Evolutionary conservation across 2,888 invertebrate species (phyloP).

Genomic region (Agrotis segetum): DNA sequence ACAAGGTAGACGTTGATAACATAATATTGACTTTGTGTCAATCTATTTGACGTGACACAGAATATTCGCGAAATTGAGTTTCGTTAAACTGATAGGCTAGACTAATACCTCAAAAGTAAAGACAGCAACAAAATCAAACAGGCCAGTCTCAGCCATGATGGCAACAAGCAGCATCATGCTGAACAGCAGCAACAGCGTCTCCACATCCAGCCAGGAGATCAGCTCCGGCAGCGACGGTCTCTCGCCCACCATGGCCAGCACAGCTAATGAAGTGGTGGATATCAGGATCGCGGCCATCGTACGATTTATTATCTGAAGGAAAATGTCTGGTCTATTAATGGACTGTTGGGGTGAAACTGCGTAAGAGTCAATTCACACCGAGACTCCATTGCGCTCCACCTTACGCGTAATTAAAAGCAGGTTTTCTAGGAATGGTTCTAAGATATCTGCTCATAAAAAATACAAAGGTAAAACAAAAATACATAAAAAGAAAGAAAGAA

Average conservation of each 20-base stretch:
- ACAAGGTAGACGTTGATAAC: not conserved
- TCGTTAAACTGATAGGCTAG: not conserved
- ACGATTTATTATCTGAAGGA: conserved; percentile 93
- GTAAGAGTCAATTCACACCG: no score
- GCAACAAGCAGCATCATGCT: conserved; percentile 98
- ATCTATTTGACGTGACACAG: not conserved
- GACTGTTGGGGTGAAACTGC: no score
- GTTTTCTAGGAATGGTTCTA: no score
- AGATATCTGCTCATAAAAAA: no score
- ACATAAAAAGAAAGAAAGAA: no score
- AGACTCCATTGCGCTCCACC: no score
- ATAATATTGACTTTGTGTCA: not conserved
- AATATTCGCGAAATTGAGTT: not conserved
- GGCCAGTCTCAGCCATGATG: conserved; percentile 96
- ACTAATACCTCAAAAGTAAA: conserved; percentile 93
- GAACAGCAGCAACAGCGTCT: conserved; percentile 95
- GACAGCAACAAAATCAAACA: conserved; percentile 96
- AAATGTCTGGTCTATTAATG: not conserved
- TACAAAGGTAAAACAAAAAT: no score
- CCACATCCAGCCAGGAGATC: conserved; percentile 96
- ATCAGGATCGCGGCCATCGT: conserved; percentile 96
- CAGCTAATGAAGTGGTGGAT: conserved; percentile 94
- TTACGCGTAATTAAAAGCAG: no score
- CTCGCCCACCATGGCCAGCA: conserved; percentile 93
- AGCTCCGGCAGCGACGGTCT: conserved; percentile 94